These are phyloP conservation scores for Eupithecia vulgata DNA, from an alignment of 2,888 invertebrate species.

Conservation along the genomic window DNA sequence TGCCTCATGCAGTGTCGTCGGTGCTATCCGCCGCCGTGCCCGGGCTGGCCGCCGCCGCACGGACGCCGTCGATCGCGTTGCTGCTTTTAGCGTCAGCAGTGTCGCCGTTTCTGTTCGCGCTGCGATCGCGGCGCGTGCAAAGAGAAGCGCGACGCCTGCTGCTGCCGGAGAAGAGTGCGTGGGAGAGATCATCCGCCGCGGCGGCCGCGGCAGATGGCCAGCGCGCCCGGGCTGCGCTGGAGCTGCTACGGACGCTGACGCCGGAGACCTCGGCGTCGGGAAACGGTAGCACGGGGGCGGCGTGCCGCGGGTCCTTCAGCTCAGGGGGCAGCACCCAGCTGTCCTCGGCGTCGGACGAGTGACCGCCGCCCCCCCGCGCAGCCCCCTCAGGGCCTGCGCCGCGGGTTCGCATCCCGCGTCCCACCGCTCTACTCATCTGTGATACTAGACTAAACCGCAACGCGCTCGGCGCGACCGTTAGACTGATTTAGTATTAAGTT, in stretches of 20 bases:
- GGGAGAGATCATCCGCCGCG: conserved; percentile 82
- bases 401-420: conserved; percentile 75
- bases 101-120: conserved; percentile 90
- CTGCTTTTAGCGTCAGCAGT: conserved; percentile 86
- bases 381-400: conserved; percentile 49
- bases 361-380: conserved; percentile 67
- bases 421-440: conserved; percentile 84
- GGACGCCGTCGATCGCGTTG: conserved; percentile 81
- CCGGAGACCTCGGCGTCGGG: conserved; percentile 64
- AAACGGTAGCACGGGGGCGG: conserved; percentile 80
- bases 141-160: conserved; percentile 74
- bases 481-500: conserved; percentile 82
- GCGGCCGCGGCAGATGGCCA: conserved; percentile 83
- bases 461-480: conserved; percentile 81
- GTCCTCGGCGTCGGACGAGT: conserved; percentile 85
- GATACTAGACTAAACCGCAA: conserved; percentile 80
- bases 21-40: conserved; percentile 75
- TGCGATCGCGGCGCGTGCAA: conserved; percentile 87
- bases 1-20: conserved; percentile 84
- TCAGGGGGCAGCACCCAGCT: conserved; percentile 86
- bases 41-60: conserved; percentile 77
- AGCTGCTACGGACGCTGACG: conserved; percentile 72
- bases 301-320: conserved; percentile 85
- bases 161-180: conserved; percentile 77
- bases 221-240: conserved; percentile 74